Conservation (phyloP, 2,113 vertebrate genomes). For the Thermophis baileyi region DNA sequence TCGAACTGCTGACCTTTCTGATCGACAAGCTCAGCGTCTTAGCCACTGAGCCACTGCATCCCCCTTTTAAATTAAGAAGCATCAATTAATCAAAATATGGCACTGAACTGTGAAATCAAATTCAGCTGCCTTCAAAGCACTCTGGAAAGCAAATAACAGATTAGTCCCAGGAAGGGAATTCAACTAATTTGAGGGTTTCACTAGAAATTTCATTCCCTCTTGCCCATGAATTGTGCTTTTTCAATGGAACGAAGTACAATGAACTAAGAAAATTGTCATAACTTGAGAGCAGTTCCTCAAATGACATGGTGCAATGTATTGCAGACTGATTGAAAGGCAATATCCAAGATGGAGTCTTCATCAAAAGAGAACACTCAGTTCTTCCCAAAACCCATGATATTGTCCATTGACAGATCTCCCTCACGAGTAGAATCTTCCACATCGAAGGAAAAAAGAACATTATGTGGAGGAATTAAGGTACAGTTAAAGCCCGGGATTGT, state of each 20-base stretch:
- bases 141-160: neutral
- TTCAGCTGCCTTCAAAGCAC: neutral
- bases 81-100: neutral
- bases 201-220: neutral
- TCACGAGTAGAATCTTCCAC: constrained; percentile 57
- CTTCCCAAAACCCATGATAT: constrained; percentile 55
- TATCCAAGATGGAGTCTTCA: constrained; percentile 64
- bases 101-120: neutral
- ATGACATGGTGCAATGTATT: constrained; percentile 25
- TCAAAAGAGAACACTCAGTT: constrained; percentile 67
- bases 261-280: neutral
- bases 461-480: constrained; percentile 74
- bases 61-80: neutral
- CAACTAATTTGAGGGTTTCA: neutral
- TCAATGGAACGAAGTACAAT: neutral
- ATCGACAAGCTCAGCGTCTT: too few species aligned
- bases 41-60: too few species aligned
- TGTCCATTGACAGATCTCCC: constrained; percentile 50
- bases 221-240: neutral
- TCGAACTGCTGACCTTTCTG: too few species aligned
- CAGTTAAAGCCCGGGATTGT: constrained; percentile 30
- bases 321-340: constrained; percentile 42
- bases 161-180: neutral
- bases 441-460: constrained; percentile 47
- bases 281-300: neutral